Evolutionary conservation across 2,888 invertebrate species (phyloP).

Genomic region (Caenorhabditis zanzibari): DNA sequence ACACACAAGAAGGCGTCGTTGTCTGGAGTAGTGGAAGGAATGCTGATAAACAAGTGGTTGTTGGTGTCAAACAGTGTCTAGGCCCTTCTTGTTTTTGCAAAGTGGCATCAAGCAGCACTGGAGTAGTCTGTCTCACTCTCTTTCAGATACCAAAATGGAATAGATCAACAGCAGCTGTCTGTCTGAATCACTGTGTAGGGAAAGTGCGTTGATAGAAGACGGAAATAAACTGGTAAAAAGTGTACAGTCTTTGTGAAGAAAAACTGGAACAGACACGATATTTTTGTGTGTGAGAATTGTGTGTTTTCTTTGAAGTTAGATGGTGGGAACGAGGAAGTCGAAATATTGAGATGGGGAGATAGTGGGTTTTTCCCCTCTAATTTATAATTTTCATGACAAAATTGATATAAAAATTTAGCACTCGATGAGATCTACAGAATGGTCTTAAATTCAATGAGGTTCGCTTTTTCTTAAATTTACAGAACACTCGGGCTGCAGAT

Average conservation of each 20-base stretch:
- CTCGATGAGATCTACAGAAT: too few species aligned
- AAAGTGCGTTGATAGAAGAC: not conserved
- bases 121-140: not conserved
- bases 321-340: too few species aligned
- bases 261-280: not conserved
- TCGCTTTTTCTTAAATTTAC: too few species aligned
- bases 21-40: conserved; percentile 12
- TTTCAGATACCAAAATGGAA: conserved; percentile 1
- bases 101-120: conserved; percentile 4
- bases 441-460: too few species aligned
- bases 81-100: conserved; percentile 24
- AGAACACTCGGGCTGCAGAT: too few species aligned
- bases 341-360: too few species aligned
- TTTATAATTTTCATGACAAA: too few species aligned
- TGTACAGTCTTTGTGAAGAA: not conserved
- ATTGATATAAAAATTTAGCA: too few species aligned
- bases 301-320: too few species aligned
- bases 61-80: conserved; percentile 54
- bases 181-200: not conserved
- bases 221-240: not conserved
- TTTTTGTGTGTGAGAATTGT: not conserved
- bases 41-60: conserved; percentile 52
- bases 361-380: too few species aligned
- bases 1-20: conserved; percentile 34
- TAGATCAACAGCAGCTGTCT: not conserved